phyloP scores from a whole-genome alignment of 1,140 invertebrate genomes.

The Calephelis nemesis region DNA sequence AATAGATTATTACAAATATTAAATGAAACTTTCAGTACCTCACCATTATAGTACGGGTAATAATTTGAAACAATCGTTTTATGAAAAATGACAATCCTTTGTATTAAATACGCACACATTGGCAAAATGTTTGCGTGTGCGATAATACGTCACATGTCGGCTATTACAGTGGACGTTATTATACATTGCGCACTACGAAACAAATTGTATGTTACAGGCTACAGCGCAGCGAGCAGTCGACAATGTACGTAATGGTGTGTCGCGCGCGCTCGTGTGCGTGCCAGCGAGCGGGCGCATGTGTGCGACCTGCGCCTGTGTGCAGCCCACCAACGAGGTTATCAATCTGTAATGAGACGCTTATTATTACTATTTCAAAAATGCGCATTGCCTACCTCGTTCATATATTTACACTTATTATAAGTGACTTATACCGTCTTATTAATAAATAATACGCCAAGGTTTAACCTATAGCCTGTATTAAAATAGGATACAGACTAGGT shows the following conservation, averaged over 20 bases:
- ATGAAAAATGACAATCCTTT: constrained; percentile 21
- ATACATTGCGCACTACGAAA: constrained; percentile 41
- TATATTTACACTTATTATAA: constrained; percentile 43
- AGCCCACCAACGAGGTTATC: constrained; percentile 73
- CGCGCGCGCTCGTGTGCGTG: constrained; percentile 35
- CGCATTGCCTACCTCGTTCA: constrained; percentile 47
- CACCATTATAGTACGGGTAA: background rate
- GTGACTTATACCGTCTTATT: background rate
- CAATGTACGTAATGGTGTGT: constrained; percentile 39
- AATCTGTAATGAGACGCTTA: constrained; percentile 67
- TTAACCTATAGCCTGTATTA: too few relatives aligned
- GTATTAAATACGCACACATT: constrained; percentile 27
- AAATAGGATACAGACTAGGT: too few relatives aligned
- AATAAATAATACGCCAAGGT: too few relatives aligned
- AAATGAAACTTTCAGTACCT: background rate
- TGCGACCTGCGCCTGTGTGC: constrained; percentile 41
- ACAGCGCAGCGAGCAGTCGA: constrained; percentile 34
- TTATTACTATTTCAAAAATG: constrained; percentile 61
- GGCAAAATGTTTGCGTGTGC: constrained; percentile 15
- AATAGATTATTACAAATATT: constrained; percentile 15
- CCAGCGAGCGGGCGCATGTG: constrained; percentile 28
- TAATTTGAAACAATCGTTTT: background rate
- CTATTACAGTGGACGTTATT: constrained; percentile 40
- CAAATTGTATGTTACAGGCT: constrained; percentile 29
- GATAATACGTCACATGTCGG: constrained; percentile 31